Evolutionary conservation across 2,888 invertebrate species (phyloP).

Genomic region (Spisula subtruncata): DNA sequence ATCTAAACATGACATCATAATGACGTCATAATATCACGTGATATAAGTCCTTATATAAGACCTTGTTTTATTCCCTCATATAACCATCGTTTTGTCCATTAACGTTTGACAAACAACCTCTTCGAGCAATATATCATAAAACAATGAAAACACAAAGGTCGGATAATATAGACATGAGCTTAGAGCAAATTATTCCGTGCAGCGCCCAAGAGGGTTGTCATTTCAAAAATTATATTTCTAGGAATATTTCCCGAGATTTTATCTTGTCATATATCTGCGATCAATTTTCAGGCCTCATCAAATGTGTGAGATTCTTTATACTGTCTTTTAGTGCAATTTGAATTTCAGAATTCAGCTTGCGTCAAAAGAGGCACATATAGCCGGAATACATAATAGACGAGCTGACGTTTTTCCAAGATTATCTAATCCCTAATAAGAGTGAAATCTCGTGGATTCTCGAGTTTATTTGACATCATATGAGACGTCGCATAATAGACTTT

Average conservation of each 20-base stretch:
- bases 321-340: neutral
- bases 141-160: neutral
- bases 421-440: no score
- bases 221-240: neutral
- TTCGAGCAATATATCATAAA: neutral
- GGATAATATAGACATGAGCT: neutral
- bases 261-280: neutral
- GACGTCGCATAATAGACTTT: neutral
- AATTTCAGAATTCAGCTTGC: no score
- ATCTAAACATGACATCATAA: no score
- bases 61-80: neutral
- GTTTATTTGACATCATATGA: neutral
- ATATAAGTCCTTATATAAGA: no score
- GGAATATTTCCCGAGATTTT: neutral
- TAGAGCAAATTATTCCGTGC: neutral
- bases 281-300: neutral
- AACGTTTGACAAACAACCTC: neutral
- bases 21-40: no score
- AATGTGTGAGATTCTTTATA: neutral
- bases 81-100: neutral
- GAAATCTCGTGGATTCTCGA: no score
- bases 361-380: no score
- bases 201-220: neutral
- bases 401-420: no score
- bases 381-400: no score